Evolutionary conservation across 2,113 vertebrate species (phyloP).

Genomic region (Oplegnathus fasciatus): DNA sequence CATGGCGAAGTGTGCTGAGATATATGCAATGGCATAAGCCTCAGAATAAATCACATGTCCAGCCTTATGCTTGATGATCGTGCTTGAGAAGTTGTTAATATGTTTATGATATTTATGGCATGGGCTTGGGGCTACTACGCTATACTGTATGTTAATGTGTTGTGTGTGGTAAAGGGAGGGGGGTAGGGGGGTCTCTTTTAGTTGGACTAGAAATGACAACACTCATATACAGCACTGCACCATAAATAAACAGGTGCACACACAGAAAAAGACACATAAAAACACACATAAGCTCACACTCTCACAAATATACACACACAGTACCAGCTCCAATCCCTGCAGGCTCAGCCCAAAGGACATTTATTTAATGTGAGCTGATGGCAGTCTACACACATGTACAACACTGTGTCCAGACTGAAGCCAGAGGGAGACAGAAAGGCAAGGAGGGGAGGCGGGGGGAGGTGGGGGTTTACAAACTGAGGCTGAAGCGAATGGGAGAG

Average conservation of each 20-base stretch:
- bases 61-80: constrained; percentile 29
- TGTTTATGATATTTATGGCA: constrained; percentile 32
- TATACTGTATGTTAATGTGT: constrained; percentile 28
- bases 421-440: constrained; percentile 26
- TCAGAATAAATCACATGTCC: constrained; percentile 14
- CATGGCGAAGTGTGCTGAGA: background rate
- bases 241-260: constrained; percentile 22
- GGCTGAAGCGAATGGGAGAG: constrained; percentile 9
- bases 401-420: constrained; percentile 41
- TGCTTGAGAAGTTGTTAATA: constrained; percentile 16
- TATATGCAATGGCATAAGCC: background rate
- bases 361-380: constrained; percentile 59
- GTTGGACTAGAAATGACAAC: background rate
- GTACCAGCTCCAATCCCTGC: constrained; percentile 9
- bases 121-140: constrained; percentile 29
- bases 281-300: background rate
- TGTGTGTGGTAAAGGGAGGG: background rate
- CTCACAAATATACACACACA: constrained; percentile 1
- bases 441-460: background rate
- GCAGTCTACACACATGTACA: constrained; percentile 37
- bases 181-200: constrained; percentile 2
- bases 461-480: constrained; percentile 1
- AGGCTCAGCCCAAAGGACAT: constrained; percentile 41
- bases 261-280: background rate
- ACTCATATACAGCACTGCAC: background rate